Base-by-base conservation (phyloP, 2,888 invertebrate genomes). In the Euzophera pinguis region DNA sequence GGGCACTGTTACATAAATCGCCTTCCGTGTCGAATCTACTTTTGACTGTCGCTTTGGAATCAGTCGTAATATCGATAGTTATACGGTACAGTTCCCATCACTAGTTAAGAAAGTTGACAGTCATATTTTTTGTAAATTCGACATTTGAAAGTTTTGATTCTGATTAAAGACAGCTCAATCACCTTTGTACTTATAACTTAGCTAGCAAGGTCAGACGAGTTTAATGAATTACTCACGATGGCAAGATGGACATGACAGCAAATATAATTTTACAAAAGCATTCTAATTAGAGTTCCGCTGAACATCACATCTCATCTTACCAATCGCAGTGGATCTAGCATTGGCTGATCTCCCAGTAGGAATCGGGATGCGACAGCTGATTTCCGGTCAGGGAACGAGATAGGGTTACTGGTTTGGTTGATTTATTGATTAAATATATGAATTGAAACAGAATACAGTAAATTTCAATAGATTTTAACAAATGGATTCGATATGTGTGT, bases 291-390 rank as follows among this genome's bases (percentile, higher is more conserved):
- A 71, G 72, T 78, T 83, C 78, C 80, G 73, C 70, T 67, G 72
- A 67, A 65, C 67, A 62, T 64, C 54, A 51, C 64, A 58, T 69
- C 71, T 84, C 83, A 64, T 56, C 67, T 84, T 84, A 81, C 83
- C 73, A 73, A 80, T 79, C 73, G 68, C 65, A 64, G 58, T 68
- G 60, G 71, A 74, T 71, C 72, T 67, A 78, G 72, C 77, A 84
- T 84, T 85, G 83, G 85, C 80, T 71, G 78, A 78, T 78, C 78
- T 78, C 82, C 83, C 83, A 82, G 69, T 67, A 66, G 73, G 78
- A 81, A 81, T 84, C 81, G 72, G 73, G 70, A 74, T 78, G 71
- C 73, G 88, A 88, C 88, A 85, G 83, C 80, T 88, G 84, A 89
- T 87, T 88, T 89, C 88, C 89, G 84, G 75, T 65, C 62, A 9